phyloP scores from a whole-genome alignment of 2,797 vertebrate genomes.

The Florisuga fusca region DNA sequence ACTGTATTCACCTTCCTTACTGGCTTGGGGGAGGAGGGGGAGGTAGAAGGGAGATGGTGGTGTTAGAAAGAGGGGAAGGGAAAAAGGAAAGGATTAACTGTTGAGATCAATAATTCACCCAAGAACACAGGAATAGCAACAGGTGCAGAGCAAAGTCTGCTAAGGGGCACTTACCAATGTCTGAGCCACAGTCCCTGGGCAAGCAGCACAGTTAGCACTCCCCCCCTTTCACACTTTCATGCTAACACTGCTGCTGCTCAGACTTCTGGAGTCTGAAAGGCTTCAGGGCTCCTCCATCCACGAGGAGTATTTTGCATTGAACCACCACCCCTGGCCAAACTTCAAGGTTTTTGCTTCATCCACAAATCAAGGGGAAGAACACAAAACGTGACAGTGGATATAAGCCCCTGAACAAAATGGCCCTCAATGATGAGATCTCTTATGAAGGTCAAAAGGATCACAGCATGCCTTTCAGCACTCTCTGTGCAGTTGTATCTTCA shows the following conservation, averaged over 20 bases:
- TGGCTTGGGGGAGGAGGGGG: neutral
- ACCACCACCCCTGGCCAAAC: neutral
- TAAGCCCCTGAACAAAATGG: neutral
- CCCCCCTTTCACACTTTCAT: neutral
- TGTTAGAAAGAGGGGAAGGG: neutral
- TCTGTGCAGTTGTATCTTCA: neutral
- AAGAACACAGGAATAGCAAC: neutral
- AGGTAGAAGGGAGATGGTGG: too few species aligned
- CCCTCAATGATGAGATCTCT: neutral
- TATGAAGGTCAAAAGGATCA: neutral
- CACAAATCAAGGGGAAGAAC: neutral
- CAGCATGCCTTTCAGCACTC: neutral
- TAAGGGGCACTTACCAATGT: neutral
- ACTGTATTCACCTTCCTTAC: neutral
- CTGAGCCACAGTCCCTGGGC: fast-evolving
- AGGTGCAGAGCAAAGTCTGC: neutral
- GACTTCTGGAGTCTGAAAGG: neutral
- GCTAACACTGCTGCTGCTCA: neutral
- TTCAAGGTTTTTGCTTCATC: neutral
- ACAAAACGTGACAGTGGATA: neutral
- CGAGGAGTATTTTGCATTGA: neutral
- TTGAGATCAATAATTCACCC: neutral
- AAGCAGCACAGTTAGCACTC: fast-evolving
- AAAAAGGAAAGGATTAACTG: neutral
- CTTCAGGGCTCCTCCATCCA: neutral